Evolutionary conservation across 2,797 vertebrate species (phyloP), one percentile per base, ranked within the genome.

Genomic region (Phoxinus dragarum): DNA sequence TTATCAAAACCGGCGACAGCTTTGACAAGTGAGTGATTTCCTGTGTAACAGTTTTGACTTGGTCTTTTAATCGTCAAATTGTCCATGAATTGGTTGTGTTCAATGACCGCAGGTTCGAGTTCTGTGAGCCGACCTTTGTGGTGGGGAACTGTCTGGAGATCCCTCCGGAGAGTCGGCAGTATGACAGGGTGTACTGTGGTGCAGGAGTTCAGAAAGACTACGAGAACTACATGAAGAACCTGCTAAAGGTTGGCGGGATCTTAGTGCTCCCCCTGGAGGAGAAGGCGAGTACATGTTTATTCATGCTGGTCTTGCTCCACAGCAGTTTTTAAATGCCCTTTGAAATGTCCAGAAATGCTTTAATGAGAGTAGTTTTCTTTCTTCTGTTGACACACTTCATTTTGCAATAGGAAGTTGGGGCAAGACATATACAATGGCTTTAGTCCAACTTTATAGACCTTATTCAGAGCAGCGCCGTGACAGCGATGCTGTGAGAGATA

Each of bases 181-280:
- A 99, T 19, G 98, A 99, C 90, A 90, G 98, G 21, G 97, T 99
- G 23, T 99, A 99, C 93, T 99, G 98, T 17, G 98, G 98, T 0
- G 98, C 98, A 0, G 98, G 97, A 0, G 98, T 99, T 34, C 98
- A 98, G 93, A 97, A 96, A 74, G 97, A 99, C 12, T 97, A 99
- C 0, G 97, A 99, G 91, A 96, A 97, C 31, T 98, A 97, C 93
- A 99, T 99, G 98, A 99, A 97, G 93, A 98, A 93, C 90, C 95
- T 99, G 83, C 92, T 99, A 74, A 99, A 98, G 94, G 92, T 98
- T 73, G 98, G 98, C 0, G 98, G 98, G 23, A 96, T 99, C 90
- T 96, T 99, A 42, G 98, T 99, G 89, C 97, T 99, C 95, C 98
- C 98, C 1, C 93, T 99, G 14, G 98, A 99, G 90, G 98, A 99